A percentile compares a stretch with the other conserved stretches of the same genome.
phyloP scores from a whole-genome alignment of 64 coral and sea anemone species.

The Porites lutea region DNA sequence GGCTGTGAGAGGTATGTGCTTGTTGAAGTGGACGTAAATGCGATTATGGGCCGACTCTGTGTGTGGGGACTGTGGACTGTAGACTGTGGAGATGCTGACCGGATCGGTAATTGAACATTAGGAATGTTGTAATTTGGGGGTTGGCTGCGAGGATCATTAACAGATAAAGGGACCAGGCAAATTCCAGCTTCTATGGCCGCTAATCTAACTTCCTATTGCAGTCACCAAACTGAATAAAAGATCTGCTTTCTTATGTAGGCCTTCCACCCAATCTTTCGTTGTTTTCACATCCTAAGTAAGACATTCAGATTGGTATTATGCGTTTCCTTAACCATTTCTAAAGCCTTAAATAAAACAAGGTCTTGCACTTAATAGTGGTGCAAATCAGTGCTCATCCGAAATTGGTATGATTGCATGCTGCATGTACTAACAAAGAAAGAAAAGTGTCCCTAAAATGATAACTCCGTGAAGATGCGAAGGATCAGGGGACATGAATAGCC shows the following conservation, averaged over 20 bases:
- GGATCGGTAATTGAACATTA: neutral
- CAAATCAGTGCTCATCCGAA: too few relatives aligned
- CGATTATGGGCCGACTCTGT: neutral
- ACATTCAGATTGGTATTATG: neutral
- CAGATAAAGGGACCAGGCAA: too few relatives aligned
- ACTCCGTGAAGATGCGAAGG: too few relatives aligned
- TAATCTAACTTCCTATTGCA: neutral
- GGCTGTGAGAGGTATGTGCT: neutral
- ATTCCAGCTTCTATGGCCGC: neutral
- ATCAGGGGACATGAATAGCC: too few relatives aligned
- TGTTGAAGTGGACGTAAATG: neutral
- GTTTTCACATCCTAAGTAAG: constrained; percentile 1
- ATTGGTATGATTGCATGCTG: too few relatives aligned
- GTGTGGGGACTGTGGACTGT: neutral
- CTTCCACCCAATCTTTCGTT: neutral
- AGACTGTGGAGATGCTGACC: neutral
- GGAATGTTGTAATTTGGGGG: too few relatives aligned
- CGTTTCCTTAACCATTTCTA: neutral
- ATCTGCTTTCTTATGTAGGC: neutral
- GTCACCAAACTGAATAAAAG: neutral
- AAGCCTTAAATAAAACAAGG: neutral
- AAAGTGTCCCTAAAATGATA: too few relatives aligned
- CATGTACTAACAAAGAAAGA: too few relatives aligned
- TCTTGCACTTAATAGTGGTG: neutral
- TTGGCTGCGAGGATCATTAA: too few relatives aligned